These are phyloP conservation scores for Pantala flavescens DNA, from an alignment of 1,140 invertebrate genomes.

Conservation along the genomic window DNA sequence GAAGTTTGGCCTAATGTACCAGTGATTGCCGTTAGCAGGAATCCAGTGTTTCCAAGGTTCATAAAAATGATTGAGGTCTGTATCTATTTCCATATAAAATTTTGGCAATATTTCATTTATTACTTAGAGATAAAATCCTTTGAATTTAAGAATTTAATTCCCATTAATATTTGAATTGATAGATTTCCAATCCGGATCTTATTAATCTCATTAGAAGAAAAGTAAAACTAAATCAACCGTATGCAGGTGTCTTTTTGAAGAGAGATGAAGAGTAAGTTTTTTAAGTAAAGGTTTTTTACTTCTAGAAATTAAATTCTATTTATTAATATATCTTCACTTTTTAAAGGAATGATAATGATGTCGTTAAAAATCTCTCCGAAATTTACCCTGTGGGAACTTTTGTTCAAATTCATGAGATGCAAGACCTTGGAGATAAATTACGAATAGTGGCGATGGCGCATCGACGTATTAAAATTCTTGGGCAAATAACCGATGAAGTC, in stretches of 20 bases:
- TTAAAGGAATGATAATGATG: conserved; percentile 69
- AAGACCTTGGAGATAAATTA: conserved; percentile 86
- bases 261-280: conserved; percentile 68
- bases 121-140: too few species aligned
- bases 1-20: conserved; percentile 94
- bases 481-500: conserved; percentile 57
- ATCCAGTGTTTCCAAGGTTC: conserved; percentile 96
- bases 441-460: conserved; percentile 91
- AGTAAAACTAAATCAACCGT: conserved; percentile 92
- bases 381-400: conserved; percentile 90
- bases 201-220: conserved; percentile 88
- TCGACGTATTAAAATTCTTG: conserved; percentile 69
- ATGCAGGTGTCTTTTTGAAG: conserved; percentile 94
- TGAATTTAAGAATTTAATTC: neutral
- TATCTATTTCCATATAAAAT: conserved; percentile 17
- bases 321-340: conserved; percentile 19
- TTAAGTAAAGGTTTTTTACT: neutral
- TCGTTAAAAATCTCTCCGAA: conserved; percentile 75
- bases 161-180: conserved; percentile 12
- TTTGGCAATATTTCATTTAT: neutral
- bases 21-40: conserved; percentile 83
- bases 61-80: conserved; percentile 92
- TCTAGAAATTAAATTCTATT: neutral
- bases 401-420: conserved; percentile 95
- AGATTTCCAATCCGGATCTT: conserved; percentile 77